Conservation (phyloP, 2,797 vertebrate genomes). For the Buceros bicornis region DNA sequence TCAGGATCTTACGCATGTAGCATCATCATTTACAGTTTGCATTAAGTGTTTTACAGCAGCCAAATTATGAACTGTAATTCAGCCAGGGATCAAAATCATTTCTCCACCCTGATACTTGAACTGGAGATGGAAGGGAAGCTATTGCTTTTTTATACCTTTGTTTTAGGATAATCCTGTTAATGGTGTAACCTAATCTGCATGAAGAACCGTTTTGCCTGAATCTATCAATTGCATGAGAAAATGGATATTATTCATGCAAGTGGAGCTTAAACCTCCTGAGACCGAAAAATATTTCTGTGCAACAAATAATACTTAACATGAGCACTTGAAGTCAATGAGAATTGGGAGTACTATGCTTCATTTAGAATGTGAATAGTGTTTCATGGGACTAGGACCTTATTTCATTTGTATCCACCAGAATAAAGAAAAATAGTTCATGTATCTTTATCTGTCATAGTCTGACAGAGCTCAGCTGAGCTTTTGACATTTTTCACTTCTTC, state of each 20-base stretch:
- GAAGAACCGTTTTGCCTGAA: conserved; percentile 32
- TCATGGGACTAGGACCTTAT: background rate
- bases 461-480: background rate
- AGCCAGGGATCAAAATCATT: background rate
- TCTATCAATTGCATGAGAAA: conserved; percentile 30
- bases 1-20: background rate
- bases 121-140: background rate
- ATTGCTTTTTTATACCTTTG: background rate
- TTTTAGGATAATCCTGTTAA: conserved; percentile 24
- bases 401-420: background rate
- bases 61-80: background rate
- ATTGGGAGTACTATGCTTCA: conserved; percentile 22
- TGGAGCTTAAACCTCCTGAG: conserved; percentile 27
- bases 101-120: background rate
- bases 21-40: background rate
- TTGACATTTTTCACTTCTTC: background rate
- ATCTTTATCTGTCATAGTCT: background rate
- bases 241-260: conserved; percentile 29
- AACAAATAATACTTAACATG: conserved; percentile 48
- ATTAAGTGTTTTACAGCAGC: background rate
- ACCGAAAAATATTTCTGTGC: conserved; percentile 41
- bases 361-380: conserved; percentile 32
- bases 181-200: conserved; percentile 25
- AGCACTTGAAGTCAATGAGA: conserved; percentile 52
- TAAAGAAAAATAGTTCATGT: background rate